A percentile compares a stretch with the other conserved stretches of the same genome.
These are phyloP conservation scores for Arnoldichthys spilopterus DNA, from an alignment of 2,797 vertebrate genomes.

Conservation along the genomic window DNA sequence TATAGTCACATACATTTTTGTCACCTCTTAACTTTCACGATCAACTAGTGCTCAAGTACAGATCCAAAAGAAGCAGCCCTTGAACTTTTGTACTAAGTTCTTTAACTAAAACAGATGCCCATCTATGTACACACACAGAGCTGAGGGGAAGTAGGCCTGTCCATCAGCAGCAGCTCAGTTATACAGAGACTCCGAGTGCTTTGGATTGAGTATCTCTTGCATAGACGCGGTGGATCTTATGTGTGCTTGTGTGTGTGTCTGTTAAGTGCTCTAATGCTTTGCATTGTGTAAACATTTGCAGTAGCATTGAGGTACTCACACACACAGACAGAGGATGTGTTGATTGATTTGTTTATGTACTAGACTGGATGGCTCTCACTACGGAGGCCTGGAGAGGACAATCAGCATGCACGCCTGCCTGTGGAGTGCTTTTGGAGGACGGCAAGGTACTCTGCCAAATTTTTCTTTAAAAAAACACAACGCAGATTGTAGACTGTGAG, in stretches of 20 bases:
- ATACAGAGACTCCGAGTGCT: background rate
- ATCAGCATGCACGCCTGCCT: slow-evolving; percentile 48
- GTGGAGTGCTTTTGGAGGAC: slow-evolving; percentile 56
- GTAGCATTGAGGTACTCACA: slow-evolving; percentile 45
- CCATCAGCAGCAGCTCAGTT: slow-evolving; percentile 13
- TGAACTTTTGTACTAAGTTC: background rate
- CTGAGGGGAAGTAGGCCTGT: background rate
- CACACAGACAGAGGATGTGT: slow-evolving; percentile 44
- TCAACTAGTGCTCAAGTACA: background rate
- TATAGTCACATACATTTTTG: background rate
- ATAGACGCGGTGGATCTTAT: slow-evolving; percentile 5
- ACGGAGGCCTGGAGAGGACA: slow-evolving; percentile 60
- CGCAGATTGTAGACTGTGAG: slow-evolving; percentile 1
- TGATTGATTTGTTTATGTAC: slow-evolving; percentile 65
- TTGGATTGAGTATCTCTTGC: slow-evolving; percentile 8
- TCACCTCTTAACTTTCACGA: background rate
- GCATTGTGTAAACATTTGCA: slow-evolving; percentile 59
- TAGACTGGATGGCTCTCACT: slow-evolving; percentile 60
- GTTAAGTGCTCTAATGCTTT: slow-evolving; percentile 48
- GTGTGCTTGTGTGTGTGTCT: slow-evolving; percentile 14
- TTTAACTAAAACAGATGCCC: background rate
- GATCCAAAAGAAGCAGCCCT: background rate
- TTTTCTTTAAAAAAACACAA: slow-evolving; percentile 25
- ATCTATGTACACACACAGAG: background rate
- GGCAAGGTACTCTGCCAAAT: slow-evolving; percentile 45